These are phyloP conservation scores for Tenthredo amoena DNA, from an alignment of 2,888 invertebrate species.

Conservation along the genomic window DNA sequence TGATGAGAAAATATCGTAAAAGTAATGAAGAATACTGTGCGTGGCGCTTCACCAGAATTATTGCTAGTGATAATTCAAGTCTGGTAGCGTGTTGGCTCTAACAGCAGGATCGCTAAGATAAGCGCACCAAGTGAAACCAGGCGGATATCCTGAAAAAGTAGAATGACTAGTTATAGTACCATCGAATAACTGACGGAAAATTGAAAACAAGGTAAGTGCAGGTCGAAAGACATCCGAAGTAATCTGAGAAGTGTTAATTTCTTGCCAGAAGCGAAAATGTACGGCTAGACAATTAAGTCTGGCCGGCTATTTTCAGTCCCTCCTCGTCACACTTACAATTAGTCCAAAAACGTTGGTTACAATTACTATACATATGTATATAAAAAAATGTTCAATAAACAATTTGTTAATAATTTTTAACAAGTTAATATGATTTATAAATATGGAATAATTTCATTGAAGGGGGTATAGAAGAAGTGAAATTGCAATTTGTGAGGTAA, in stretches of 20 bases:
- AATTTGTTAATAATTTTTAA: not conserved
- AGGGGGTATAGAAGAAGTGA: not conserved
- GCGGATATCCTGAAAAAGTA: slow-evolving; percentile 75
- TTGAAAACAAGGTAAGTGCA: not conserved
- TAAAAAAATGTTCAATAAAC: not conserved
- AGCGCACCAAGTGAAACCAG: slow-evolving; percentile 76
- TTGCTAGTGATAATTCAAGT: slow-evolving; percentile 40
- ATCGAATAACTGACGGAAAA: not conserved
- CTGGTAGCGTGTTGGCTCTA: slow-evolving; percentile 57
- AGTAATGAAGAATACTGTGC: not conserved
- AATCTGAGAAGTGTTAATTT: not conserved
- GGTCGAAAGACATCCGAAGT: slow-evolving; percentile 4
- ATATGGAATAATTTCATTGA: not conserved
- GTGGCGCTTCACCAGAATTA: not conserved
- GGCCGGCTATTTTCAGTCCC: not conserved
- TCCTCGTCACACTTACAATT: not conserved
- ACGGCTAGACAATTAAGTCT: not conserved
- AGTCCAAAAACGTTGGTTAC: not conserved
- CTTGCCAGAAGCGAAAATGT: not conserved
- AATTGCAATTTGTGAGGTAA: not conserved
- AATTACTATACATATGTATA: not conserved
- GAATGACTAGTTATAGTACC: not conserved
- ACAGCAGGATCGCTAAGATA: slow-evolving; percentile 72
- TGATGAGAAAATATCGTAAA: not conserved
- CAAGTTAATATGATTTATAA: not conserved